A percentile compares a stretch with the other conserved stretches of the same genome.
phyloP scores from a whole-genome alignment of 2,888 invertebrate species.

The Patella depressa region DNA sequence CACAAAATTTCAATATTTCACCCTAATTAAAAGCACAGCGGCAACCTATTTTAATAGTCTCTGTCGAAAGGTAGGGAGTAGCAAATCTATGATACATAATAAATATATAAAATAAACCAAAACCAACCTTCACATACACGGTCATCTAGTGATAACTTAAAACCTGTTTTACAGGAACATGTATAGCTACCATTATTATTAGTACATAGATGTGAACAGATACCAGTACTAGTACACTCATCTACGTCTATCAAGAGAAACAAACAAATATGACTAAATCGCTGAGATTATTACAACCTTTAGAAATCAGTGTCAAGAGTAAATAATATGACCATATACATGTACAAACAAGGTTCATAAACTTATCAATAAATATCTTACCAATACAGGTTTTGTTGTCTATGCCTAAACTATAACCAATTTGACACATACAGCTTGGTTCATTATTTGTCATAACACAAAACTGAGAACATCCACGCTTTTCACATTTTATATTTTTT shows the following conservation, averaged over 20 bases:
- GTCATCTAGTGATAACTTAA: neutral
- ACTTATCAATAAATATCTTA: neutral
- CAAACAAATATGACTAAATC: no score
- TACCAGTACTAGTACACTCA: neutral
- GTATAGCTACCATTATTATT: neutral
- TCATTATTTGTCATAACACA: neutral
- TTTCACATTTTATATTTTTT: neutral
- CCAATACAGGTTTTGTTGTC: neutral
- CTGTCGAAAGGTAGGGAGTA: no score
- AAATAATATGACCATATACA: no score
- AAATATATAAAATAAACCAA: neutral
- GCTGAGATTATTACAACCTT: no score
- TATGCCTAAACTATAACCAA: neutral
- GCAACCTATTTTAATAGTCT: no score
- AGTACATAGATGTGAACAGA: neutral
- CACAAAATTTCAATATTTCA: no score
- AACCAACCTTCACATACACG: neutral
- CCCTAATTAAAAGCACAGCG: no score
- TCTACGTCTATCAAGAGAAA: neutral
- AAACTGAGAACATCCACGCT: neutral
- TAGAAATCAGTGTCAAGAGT: no score
- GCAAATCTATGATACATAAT: no score
- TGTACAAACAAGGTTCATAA: no score
- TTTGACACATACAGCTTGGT: neutral
- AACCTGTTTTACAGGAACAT: neutral